Evolutionary conservation across 2,113 vertebrate species (phyloP), one percentile per base, ranked within the genome.

Genomic region (Pteronura brasiliensis): DNA sequence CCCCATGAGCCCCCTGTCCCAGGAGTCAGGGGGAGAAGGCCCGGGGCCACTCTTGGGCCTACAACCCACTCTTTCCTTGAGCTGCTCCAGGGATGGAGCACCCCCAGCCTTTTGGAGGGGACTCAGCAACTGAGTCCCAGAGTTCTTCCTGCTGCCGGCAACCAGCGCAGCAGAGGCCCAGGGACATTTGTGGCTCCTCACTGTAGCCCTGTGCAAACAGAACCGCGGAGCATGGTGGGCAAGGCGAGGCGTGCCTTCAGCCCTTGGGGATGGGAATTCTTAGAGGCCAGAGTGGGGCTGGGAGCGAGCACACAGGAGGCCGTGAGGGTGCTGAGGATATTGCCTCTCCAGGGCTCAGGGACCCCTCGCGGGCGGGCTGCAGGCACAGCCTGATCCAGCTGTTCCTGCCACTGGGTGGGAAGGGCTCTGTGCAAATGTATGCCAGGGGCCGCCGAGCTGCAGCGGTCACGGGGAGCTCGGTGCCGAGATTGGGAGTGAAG

Each of bases 381-480:
- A 14, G 20, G 14, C 6, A 11, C 14, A 29, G 15, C 44, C 7
- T 57, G 42, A n/a, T 9, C 2, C 21, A 13, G 12, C 3, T 11
- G 31, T 15, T 47, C 72, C 74, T 47, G 17, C 20, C 6, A 1
- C 18, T 4, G 20, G 39, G 49, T 4, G 47, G 42, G 29, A 42
- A 34, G 42, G 18, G 10, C 1, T 71, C 8, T 59, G 65, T 31
- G 74, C 21, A 15, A 18, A 25, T 6, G 34, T 23, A 52, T 52
- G 72, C 49, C 4, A 3, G 42, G 47, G 42, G 12, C 27, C 1
- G 31, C 91, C 61, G 21, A 39, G 72, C 44, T 21, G 71, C 47
- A 1, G 4, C 3, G 10, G 27, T 34, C 8, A 27, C 0, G 17
- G 10, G 6, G 55, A n/a, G 34, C 18, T 82, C 0, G 15, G 25